Conservation (phyloP, 2,113 vertebrate genomes). For the Pithys albifrons region DNA sequence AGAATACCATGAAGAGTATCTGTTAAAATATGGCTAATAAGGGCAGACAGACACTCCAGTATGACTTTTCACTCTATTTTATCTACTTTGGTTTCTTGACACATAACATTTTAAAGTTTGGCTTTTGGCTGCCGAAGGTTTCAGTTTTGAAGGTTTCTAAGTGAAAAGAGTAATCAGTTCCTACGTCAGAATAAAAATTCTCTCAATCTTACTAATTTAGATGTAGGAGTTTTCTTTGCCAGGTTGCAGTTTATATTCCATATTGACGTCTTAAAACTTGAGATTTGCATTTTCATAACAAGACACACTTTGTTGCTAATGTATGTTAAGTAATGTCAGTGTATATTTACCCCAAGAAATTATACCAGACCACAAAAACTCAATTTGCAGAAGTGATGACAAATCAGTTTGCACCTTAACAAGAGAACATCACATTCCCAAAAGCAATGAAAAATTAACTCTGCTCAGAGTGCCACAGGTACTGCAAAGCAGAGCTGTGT, state of each 20-base stretch:
- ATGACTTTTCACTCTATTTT: neutral
- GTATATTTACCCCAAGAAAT: neutral
- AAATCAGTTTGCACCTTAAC: neutral
- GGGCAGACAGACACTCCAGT: neutral
- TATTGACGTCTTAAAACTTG: neutral
- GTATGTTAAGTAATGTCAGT: neutral
- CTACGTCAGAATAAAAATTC: neutral
- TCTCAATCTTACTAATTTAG: neutral
- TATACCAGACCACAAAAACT: neutral
- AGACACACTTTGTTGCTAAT: neutral
- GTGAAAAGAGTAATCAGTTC: neutral
- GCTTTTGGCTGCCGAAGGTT: neutral
- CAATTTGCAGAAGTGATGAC: neutral
- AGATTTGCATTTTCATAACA: neutral
- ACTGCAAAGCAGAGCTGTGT: neutral
- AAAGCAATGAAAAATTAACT: slow-evolving; percentile 1
- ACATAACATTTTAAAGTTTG: neutral
- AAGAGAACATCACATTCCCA: slow-evolving; percentile 1
- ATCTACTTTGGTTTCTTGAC: neutral
- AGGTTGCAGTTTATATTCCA: neutral
- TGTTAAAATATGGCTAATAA: neutral
- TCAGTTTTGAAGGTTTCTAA: neutral
- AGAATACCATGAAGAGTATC: neutral
- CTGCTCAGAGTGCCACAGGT: neutral
- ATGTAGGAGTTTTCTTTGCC: neutral